Base-by-base conservation (phyloP, 1,140 invertebrate genomes). In the Drosophila melanica region DNA sequence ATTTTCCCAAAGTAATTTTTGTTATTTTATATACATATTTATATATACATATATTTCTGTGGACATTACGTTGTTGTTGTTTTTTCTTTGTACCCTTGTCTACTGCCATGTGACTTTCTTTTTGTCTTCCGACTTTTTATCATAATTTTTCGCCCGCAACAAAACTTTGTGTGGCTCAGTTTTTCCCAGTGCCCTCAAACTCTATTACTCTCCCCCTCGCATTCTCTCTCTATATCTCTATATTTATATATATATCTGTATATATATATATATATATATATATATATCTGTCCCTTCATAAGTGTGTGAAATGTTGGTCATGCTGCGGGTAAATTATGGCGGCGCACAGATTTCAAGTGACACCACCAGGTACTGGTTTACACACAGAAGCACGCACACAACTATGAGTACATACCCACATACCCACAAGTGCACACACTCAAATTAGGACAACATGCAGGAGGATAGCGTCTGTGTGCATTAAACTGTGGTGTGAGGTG, bases 251-350 rank as follows among this genome's bases (percentile, higher is more conserved):
- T 23, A 10, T 10, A 9, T 48, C 10, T 20, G 10, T n/a, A 12
- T 57, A 9, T 37, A 12, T 51, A 5, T 27, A 35, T 14, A 12
- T 20, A 11, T 39, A 14, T 45, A 30, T 35, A 33, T 48, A 5
- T 60, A 10, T 58, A 16, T 4, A 5, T 33, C 30, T 33, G 30
- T 33, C 30, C 30, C 30, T 35, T 2, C 33, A 35, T 45, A 37
- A 33, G 39, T 65, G 4, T 55, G 50, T 53, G 60, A 80, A 76
- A 62, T 81, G 72, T 81, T 80, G 77, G 77, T 77, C 77, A 80
- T 81, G 78, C 78, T 79, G 77, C 77, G 77, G 77, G 77, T 72
- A 67, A 78, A 70, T 79, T 74, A 63, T 63, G 37, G 53, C 14
- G 37, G 60, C 44, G 58, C 58, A 42, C 62, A 54, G 62, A 54